Conservation (phyloP, 2,113 vertebrate species). For the Seriola rivoliana region DNA sequence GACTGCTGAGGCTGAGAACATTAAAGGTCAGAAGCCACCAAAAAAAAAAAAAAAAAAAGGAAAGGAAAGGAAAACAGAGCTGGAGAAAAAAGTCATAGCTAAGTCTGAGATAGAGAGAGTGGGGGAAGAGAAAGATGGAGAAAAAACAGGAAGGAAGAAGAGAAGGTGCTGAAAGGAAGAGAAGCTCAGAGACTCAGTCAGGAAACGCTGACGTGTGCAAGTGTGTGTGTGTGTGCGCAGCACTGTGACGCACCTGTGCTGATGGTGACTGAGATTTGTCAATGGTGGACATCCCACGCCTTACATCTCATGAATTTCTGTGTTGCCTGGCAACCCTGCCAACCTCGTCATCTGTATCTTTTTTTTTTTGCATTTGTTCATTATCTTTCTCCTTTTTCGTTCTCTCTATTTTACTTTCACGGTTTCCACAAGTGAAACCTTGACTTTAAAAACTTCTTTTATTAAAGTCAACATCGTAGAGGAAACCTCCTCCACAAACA, state of each 20-base stretch:
- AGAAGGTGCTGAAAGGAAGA: not conserved
- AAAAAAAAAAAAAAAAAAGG: too few species aligned
- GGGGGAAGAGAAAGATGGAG: not conserved
- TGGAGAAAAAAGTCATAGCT: not conserved
- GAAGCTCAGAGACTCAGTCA: not conserved
- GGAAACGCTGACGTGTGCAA: conserved; percentile 19
- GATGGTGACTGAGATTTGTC: conserved; percentile 70
- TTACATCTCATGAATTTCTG: conserved; percentile 74
- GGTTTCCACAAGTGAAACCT: not conserved
- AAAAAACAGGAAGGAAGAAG: conserved; percentile 2
- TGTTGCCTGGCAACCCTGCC: conserved; percentile 83
- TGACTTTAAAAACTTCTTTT: conserved; percentile 4
- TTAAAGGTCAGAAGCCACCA: conserved; percentile 41
- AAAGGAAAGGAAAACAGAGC: not conserved
- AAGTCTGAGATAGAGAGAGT: conserved; percentile 1
- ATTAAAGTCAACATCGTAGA: not conserved
- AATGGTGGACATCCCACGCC: conserved; percentile 80
- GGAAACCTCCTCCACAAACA: conserved; percentile 39
- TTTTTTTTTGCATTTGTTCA: conserved; percentile 30
- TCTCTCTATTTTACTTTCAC: conserved; percentile 32
- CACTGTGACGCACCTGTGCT: conserved; percentile 71
- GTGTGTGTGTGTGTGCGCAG: conserved; percentile 23
- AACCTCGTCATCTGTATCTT: conserved; percentile 41
- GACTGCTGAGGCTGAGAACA: conserved; percentile 10
- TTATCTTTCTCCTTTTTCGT: conserved; percentile 12